A percentile compares a stretch with the other conserved stretches of the same genome.
phyloP scores from a whole-genome alignment of 2,113 vertebrate species.

The Rhegmatorhina hoffmannsi region DNA sequence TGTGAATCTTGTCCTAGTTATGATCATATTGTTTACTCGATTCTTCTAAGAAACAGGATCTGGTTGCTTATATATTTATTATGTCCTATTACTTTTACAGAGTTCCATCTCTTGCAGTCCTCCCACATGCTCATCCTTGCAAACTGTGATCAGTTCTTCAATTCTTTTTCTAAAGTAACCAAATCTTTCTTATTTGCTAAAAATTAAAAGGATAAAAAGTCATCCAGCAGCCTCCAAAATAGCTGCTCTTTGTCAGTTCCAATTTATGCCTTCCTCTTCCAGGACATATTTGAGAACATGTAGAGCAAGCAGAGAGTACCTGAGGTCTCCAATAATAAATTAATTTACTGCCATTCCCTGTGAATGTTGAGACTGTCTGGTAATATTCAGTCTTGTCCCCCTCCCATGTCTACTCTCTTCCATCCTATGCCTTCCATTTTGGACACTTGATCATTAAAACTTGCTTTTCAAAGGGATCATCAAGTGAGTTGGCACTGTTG shows the following conservation, averaged over 20 bases:
- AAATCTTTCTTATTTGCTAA: background rate
- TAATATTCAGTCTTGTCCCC: background rate
- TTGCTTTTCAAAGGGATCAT: background rate
- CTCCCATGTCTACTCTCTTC: background rate
- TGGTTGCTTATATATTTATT: background rate
- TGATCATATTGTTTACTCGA: background rate
- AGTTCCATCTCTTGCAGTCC: background rate
- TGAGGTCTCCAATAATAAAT: background rate
- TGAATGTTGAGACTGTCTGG: background rate
- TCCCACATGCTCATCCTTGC: constrained; percentile 1
- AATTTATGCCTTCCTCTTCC: background rate
- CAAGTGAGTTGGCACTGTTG: background rate
- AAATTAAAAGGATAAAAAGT: background rate
- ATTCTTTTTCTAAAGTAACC: background rate
- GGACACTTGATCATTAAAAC: background rate
- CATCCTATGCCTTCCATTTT: background rate
- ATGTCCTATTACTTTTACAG: background rate
- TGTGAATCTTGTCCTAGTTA: constrained; percentile 10
- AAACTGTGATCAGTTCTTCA: background rate
- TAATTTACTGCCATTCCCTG: background rate
- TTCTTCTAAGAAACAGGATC: background rate
- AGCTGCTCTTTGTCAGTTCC: background rate
- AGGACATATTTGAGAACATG: background rate
- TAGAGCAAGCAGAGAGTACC: background rate
- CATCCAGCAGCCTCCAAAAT: background rate